phyloP scores from a whole-genome alignment of 2,113 vertebrate species.

The Pluvialis apricaria region DNA sequence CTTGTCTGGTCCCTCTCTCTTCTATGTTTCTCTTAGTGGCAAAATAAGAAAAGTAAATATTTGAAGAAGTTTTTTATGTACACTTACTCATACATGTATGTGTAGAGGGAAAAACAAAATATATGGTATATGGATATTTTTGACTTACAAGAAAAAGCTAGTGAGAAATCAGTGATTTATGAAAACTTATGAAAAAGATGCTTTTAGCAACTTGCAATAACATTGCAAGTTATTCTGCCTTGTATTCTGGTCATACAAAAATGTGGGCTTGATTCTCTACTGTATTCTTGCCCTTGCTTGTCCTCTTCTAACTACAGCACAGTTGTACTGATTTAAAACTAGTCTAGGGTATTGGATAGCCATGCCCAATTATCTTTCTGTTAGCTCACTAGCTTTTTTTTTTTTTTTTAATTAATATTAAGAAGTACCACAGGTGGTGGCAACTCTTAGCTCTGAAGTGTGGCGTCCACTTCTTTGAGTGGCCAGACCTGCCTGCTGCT shows the following conservation, averaged over 20 bases:
- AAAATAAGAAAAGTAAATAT: neutral
- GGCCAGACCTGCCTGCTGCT: neutral
- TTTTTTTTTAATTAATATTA: too few relatives aligned
- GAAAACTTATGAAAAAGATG: neutral
- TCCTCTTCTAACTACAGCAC: neutral
- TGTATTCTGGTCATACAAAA: neutral
- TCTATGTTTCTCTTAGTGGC: neutral
- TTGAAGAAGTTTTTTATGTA: neutral
- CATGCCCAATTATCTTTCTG: neutral
- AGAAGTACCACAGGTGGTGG: neutral
- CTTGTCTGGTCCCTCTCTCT: neutral
- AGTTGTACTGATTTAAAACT: neutral
- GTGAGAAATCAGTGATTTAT: neutral
- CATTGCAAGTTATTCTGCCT: neutral
- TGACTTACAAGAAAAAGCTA: neutral
- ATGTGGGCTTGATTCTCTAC: neutral
- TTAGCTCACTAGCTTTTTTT: neutral
- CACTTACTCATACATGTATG: neutral
- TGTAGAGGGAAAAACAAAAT: neutral
- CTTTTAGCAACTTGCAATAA: neutral
- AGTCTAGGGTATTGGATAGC: neutral
- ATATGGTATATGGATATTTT: neutral
- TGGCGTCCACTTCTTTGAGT: neutral
- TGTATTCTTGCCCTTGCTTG: neutral
- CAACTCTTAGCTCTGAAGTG: neutral